phyloP scores from a whole-genome alignment of 1,140 invertebrate genomes.

The Leptopilina clavipes region DNA sequence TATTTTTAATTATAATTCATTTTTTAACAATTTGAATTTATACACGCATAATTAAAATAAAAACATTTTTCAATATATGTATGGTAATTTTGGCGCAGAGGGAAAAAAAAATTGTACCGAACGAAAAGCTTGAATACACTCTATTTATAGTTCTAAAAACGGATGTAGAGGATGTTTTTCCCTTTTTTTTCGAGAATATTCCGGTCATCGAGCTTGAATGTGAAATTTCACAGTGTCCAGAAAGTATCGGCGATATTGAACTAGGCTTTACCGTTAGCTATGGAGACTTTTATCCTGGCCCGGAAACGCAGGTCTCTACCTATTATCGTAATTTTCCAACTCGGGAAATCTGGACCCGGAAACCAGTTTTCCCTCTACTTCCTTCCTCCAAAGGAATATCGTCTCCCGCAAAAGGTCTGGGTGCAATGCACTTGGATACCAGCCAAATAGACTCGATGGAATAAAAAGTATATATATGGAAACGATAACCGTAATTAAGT shows the following conservation, averaged over 20 bases:
- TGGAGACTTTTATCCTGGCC: constrained; percentile 38
- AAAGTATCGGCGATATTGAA: constrained; percentile 25
- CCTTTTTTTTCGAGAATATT: neutral
- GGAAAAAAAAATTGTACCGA: neutral
- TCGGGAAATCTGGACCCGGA: constrained; percentile 16
- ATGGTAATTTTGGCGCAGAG: too few relatives aligned
- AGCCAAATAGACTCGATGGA: constrained; percentile 23
- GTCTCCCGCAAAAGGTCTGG: constrained; percentile 3
- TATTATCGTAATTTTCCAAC: constrained; percentile 43
- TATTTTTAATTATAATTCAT: too few relatives aligned
- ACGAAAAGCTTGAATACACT: neutral
- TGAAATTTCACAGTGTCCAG: constrained; percentile 15
- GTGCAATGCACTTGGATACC: constrained; percentile 18
- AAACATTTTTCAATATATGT: too few relatives aligned
- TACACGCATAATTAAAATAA: too few relatives aligned
- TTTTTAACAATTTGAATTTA: too few relatives aligned
- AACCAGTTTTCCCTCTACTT: constrained; percentile 32
- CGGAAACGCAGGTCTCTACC: constrained; percentile 24
- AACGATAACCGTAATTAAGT: constrained; percentile 32
- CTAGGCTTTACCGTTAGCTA: neutral
- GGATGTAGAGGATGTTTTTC: neutral
- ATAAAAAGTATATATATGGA: constrained; percentile 16
- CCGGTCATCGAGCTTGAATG: constrained; percentile 21
- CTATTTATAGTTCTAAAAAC: neutral
- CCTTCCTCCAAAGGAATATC: constrained; percentile 16